Evolutionary conservation across 2,888 invertebrate species (phyloP), one percentile per base, ranked within the genome.

Genomic region (Nycteola revayana): DNA sequence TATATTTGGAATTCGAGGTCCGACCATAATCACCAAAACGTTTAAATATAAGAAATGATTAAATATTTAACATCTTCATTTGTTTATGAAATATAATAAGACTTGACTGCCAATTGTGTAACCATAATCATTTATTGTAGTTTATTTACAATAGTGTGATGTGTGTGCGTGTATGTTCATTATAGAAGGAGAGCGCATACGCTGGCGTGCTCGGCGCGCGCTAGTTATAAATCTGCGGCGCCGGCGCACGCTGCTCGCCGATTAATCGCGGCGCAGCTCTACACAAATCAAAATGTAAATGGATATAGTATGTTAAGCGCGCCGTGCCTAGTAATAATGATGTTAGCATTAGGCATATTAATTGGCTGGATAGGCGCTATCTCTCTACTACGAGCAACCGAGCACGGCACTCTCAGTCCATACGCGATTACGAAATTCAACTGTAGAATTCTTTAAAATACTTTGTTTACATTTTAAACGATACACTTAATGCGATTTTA

Each of bases 321-420:
- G 76, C 79, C 70, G 68, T 73, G 78, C 75, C 83, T 75, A 75
- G 85, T 87, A 88, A 88, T 88, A 88, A 88, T 87, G 87, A 88
- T 88, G 87, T 88, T 88, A 86, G 87, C 87, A 88, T 88, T 88
- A 88, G 86, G 82, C 83, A 85, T 87, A 87, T 88, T 87, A 87
- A 88, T 87, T 86, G 86, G 73, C 67, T 68, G 75, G 78, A 82
- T 83, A 77, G 75, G 73, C 73, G 78, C 78, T 83, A 85, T 86
- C 85, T 81, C 71, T 73, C 53, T 61, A 51, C 60, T 60, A 56
- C 66, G 62, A 66, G 71, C 65, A 66, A 67, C 75, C 66, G 70
- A 65, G 72, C 71, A 71, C 69, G 75, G 77, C 58, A 66, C 66
- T 64, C 56, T 50, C 56, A 51, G 49, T 66, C 56, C 52, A 49